Evolutionary conservation across 2,797 vertebrate genomes (phyloP), one percentile per base, ranked within the genome.

Genomic region (Cossypha heuglini): DNA sequence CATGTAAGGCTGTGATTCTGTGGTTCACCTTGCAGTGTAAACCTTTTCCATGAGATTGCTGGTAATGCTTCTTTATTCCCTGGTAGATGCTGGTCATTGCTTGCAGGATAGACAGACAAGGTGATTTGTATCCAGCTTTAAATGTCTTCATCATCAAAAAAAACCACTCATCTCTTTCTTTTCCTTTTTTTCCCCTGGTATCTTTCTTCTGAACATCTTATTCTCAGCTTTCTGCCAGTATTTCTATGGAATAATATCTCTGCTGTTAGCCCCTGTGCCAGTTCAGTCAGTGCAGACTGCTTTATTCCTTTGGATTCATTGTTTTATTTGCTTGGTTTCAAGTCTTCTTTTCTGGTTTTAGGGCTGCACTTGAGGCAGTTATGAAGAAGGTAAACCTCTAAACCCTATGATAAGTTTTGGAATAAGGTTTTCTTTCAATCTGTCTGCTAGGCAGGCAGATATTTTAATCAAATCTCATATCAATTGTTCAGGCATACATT

Each of bases 131-230:
- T 80, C 35, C 2, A 7, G 7, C 29, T 87, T 24, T 63, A 55
- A 76, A 63, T 51, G 16, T 66, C 57, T 42, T 40, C 49, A 35
- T 69, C 13, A 45, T 63, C 5, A 42, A 63, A 79, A 92, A 55
- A 58, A n/a, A n/a, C 10, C 13, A 5, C 2, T 88, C 5, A 11
- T 17, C 20, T 29, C n/a, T 21, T 9, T 10, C 4, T 12, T 38
- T 22, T 42, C 6, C 6, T 10, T n/a, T 5, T 38, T 4, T 24
- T 0, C 0, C 4, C 13, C 13, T 5, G 5, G 1, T 81, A 6
- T 71, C 18, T 78, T 62, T 49, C 20, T 61, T 66, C 18, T 9
- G 5, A 81, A 55, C 18, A 28, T 42, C 24, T 46, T 61, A n/a
- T 38, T 67, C n/a, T 52, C 38, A 58, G 33, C 9, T 69, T 24